Conservation (phyloP, 2,888 invertebrate species). For the Hypselothyrea guttata region DNA sequence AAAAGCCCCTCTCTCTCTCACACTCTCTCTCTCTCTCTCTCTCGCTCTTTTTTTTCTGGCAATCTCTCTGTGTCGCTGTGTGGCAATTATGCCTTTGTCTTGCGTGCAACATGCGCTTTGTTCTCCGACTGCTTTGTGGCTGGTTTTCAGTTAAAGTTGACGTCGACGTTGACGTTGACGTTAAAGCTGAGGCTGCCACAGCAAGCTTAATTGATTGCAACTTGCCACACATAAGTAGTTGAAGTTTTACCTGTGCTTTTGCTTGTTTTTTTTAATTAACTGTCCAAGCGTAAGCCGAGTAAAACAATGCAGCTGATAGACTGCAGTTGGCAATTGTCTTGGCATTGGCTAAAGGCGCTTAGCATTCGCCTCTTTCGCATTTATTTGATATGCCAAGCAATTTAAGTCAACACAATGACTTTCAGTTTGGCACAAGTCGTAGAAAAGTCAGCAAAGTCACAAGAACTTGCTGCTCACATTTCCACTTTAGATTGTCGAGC, state of each 20-base stretch:
- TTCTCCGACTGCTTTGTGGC: constrained; percentile 27
- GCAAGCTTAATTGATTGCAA: constrained; percentile 14
- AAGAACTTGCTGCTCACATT: constrained; percentile 59
- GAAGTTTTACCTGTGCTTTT: constrained; percentile 21
- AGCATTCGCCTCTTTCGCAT: constrained; percentile 44
- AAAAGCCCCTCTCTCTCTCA: not conserved
- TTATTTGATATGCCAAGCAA: constrained; percentile 57
- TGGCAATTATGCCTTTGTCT: constrained; percentile 69
- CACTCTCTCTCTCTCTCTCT: too few relatives aligned
- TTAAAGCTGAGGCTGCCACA: constrained; percentile 19
- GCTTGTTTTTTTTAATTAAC: constrained; percentile 63
- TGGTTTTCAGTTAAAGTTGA: constrained; percentile 11
- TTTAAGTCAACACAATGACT: constrained; percentile 62
- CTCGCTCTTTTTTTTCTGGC: not conserved
- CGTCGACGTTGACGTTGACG: constrained; percentile 27
- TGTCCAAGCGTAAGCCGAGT: constrained; percentile 14
- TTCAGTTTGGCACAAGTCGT: constrained; percentile 16
- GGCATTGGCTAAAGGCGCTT: constrained; percentile 55
- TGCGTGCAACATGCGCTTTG: constrained; percentile 33
- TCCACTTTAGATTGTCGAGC: constrained; percentile 41
- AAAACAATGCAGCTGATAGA: constrained; percentile 5
- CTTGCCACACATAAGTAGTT: not conserved
- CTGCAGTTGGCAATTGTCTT: constrained; percentile 18
- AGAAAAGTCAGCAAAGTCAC: constrained; percentile 27
- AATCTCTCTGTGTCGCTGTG: constrained; percentile 3